Percentiles rank a stretch among this genome's conserved stretches.
phyloP scores from a whole-genome alignment of 1,140 invertebrate genomes.

The Nautilus pompilius region DNA sequence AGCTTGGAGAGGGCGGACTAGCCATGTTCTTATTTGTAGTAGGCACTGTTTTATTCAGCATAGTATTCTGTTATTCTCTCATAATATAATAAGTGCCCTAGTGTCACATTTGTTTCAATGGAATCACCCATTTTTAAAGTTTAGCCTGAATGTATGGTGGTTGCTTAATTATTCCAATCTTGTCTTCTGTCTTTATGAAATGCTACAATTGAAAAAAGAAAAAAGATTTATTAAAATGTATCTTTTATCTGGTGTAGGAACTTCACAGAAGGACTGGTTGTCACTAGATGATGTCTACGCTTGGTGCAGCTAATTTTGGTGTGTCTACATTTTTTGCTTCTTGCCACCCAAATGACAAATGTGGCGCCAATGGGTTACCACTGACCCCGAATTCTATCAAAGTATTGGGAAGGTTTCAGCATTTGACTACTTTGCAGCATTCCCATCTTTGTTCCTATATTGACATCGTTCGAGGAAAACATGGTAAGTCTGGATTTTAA shows the following conservation, averaged over 20 bases:
- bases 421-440: slow-evolving; percentile 76
- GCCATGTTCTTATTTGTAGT: too few species aligned
- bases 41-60: too few species aligned
- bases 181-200: not conserved
- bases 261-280: not conserved
- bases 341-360: slow-evolving; percentile 84
- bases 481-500: slow-evolving; percentile 83
- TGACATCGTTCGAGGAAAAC: slow-evolving; percentile 88
- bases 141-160: slow-evolving; percentile 1
- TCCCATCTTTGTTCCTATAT: slow-evolving; percentile 83
- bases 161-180: not conserved
- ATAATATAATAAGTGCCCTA: too few species aligned
- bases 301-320: slow-evolving; percentile 63
- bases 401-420: slow-evolving; percentile 84
- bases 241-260: not conserved
- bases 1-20: too few species aligned
- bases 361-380: slow-evolving; percentile 92
- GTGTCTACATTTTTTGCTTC: slow-evolving; percentile 87
- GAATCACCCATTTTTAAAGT: not conserved
- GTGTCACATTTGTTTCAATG: not conserved
- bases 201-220: not conserved
- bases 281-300: slow-evolving; percentile 30
- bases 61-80: too few species aligned
- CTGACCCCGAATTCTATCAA: slow-evolving; percentile 94
- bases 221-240: not conserved